These are phyloP conservation scores for Osmerus mordax DNA, from an alignment of 2,113 vertebrate genomes.

Conservation along the genomic window DNA sequence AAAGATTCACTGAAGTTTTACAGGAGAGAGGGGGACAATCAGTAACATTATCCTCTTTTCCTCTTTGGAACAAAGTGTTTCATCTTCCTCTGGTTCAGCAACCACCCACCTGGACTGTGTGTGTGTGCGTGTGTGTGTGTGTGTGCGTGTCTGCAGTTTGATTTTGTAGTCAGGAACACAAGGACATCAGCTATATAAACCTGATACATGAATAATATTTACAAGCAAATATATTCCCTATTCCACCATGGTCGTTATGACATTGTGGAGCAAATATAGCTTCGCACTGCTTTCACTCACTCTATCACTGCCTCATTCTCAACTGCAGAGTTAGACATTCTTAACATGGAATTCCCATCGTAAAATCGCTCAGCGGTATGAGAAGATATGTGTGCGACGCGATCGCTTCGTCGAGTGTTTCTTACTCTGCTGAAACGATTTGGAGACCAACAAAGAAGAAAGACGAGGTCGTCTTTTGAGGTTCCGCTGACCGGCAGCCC, in stretches of 20 bases:
- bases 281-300: too few relatives aligned
- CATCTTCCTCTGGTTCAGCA: neutral
- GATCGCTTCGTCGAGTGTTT: neutral
- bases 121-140: neutral
- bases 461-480: neutral
- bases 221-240: too few relatives aligned
- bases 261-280: too few relatives aligned
- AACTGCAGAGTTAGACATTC: too few relatives aligned
- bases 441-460: neutral
- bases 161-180: neutral
- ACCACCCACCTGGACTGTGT: neutral
- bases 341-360: too few relatives aligned
- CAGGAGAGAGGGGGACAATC: neutral
- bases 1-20: constrained; percentile 8
- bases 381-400: too few relatives aligned
- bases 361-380: too few relatives aligned
- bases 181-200: too few relatives aligned
- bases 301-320: too few relatives aligned
- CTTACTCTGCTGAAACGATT: neutral
- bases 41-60: constrained; percentile 19
- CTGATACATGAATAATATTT: too few relatives aligned
- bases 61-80: constrained; percentile 9
- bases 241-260: too few relatives aligned
- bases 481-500: constrained; percentile 4
- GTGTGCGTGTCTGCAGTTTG: neutral